These are phyloP conservation scores for Centropristis striata DNA, from an alignment of 2,113 vertebrate species.

Conservation along the genomic window DNA sequence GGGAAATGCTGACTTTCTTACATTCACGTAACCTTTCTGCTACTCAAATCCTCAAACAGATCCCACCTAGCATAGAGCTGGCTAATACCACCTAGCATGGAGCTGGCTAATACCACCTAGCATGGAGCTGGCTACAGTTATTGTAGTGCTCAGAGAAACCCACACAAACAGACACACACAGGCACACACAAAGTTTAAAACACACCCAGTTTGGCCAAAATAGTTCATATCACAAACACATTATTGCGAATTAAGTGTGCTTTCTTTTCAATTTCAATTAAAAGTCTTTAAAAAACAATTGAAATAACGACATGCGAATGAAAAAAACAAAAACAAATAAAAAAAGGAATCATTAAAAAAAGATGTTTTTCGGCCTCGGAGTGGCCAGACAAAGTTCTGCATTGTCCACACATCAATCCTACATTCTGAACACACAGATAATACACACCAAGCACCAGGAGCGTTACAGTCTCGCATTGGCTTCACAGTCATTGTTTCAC, in stretches of 20 bases:
- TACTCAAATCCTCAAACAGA: slow-evolving; percentile 18
- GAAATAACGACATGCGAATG: slow-evolving; percentile 82
- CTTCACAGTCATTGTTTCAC: slow-evolving; percentile 75
- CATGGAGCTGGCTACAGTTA: slow-evolving; percentile 59
- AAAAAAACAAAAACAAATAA: slow-evolving; percentile 48
- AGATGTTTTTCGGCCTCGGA: slow-evolving; percentile 61
- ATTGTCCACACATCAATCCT: slow-evolving; percentile 76
- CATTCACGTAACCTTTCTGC: slow-evolving; percentile 50
- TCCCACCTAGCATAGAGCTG: slow-evolving; percentile 46
- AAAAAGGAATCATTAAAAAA: slow-evolving; percentile 71
- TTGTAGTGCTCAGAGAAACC: slow-evolving; percentile 48
- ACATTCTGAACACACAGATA: slow-evolving; percentile 78
- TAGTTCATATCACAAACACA: slow-evolving; percentile 82
- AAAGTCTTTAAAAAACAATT: slow-evolving; percentile 74
- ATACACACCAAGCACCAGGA: slow-evolving; percentile 76
- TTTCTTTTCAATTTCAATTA: slow-evolving; percentile 83
- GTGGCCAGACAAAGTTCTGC: slow-evolving; percentile 73
- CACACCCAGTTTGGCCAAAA: slow-evolving; percentile 70
- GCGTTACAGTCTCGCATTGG: slow-evolving; percentile 71
- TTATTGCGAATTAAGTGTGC: slow-evolving; percentile 91
- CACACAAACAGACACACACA: slow-evolving; percentile 65
- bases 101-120: slow-evolving; percentile 57
- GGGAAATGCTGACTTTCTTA: slow-evolving; percentile 53
- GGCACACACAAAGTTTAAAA: slow-evolving; percentile 64
- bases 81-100: slow-evolving; percentile 51